Evolutionary conservation across 2,113 vertebrate species (phyloP), one percentile per base, ranked within the genome.

Genomic region (Nesospiza acunhae): DNA sequence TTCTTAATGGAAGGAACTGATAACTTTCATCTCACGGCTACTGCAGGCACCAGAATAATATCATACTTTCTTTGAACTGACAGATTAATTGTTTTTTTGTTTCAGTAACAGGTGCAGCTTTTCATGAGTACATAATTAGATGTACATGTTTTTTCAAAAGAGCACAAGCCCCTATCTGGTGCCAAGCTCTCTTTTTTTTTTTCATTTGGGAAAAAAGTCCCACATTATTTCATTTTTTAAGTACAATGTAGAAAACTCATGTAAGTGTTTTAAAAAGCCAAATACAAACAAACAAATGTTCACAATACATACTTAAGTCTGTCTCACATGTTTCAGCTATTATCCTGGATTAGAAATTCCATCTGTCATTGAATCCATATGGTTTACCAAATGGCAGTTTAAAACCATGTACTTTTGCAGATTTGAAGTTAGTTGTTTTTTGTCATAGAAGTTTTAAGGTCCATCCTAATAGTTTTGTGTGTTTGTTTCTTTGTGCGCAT

Each of bases 61-160:
- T 80, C 87, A 35, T 91, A 73, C 52, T 95, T 93, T 64, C 93
- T 80, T 76, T 94, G 94, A 93, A 94, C 84, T 93, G 92, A 93
- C 80, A 86, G 89, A 89, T 94, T 96, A 97, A 97, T 98, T 97
- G 96, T 66, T 96, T 96, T 96, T 94, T 97, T 96, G 83, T 94
- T 94, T 96, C 96, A 95, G 96, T 91, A 92, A 96, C 98, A 99
- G 99, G 98, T 99, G 98, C 97, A 96, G 96, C 83, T 94, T 92
- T 98, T 97, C 96, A 97, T 98, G 98, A 98, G 96, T 88, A 93
- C 88, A 93, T 95, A 97, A 97, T 95, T 90, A 97, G 97, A 97
- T 97, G 94, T 97, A 97, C 91, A 97, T 96, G 93, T 84, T 90
- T 85, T 84, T 81, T 93, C 94, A 94, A 94, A 97, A 88, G 90